phyloP scores from a whole-genome alignment of 2,113 vertebrate species.

The Rhagologus leucostigma region DNA sequence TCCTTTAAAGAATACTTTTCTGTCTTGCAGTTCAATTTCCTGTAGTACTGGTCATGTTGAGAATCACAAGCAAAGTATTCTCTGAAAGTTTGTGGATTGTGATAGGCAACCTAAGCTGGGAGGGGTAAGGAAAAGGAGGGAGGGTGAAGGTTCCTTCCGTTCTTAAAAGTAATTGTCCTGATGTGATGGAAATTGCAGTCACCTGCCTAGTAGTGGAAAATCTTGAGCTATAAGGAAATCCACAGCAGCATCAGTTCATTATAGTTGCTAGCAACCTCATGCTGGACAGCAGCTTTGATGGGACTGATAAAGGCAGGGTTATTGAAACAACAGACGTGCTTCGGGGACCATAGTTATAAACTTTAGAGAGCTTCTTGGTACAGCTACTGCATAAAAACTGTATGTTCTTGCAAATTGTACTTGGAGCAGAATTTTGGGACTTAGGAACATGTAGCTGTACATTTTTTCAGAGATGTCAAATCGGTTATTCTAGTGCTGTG shows the following conservation, averaged over 20 bases:
- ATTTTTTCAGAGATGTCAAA: not conserved
- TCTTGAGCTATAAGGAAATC: conserved; percentile 24
- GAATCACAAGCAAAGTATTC: conserved; percentile 41
- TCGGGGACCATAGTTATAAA: not conserved
- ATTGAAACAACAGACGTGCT: not conserved
- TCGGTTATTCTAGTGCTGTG: not conserved
- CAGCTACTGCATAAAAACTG: not conserved
- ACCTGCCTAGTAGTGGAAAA: conserved; percentile 55
- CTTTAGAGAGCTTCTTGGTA: not conserved
- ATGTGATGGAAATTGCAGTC: conserved; percentile 63
- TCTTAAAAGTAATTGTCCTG: conserved; percentile 55
- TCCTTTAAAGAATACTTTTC: conserved; percentile 54
- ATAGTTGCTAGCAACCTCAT: not conserved
- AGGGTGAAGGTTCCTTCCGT: conserved; percentile 59
- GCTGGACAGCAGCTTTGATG: conserved; percentile 49
- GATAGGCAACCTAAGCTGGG: conserved; percentile 50
- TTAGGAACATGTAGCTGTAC: not conserved
- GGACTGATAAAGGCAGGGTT: conserved; percentile 7
- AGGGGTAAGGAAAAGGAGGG: conserved; percentile 54
- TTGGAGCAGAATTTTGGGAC: not conserved
- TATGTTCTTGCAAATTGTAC: not conserved
- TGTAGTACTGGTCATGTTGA: conserved; percentile 50
- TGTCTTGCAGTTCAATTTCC: conserved; percentile 72
- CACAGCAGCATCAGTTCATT: conserved; percentile 37
- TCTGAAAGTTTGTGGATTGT: conserved; percentile 18